Percentiles rank a stretch among this genome's conserved stretches.
These are phyloP conservation scores for Polypterus bichir DNA, from an alignment of 2,113 vertebrate species.

Conservation along the genomic window DNA sequence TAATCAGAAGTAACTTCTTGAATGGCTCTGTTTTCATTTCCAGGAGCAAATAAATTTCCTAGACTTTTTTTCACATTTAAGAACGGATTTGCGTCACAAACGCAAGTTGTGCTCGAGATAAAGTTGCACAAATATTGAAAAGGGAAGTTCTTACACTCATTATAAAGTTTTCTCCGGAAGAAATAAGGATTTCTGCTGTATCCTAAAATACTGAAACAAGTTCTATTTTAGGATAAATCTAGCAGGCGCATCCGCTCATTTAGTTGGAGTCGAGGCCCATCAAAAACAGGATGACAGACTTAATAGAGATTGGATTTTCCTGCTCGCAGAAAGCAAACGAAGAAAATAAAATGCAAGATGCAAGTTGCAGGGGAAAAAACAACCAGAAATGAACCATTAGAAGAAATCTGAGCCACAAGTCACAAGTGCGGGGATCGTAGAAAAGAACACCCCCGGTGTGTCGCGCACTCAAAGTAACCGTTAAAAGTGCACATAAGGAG, in stretches of 20 bases:
- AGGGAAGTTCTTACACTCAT: slow-evolving; percentile 91
- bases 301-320: slow-evolving; percentile 50
- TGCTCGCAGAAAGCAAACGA: slow-evolving; percentile 29
- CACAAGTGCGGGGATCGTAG: too few species aligned
- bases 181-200: slow-evolving; percentile 96
- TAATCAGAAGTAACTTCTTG: slow-evolving; percentile 32
- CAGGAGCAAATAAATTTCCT: slow-evolving; percentile 81
- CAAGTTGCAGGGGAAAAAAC: slow-evolving; percentile 3
- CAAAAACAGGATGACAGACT: slow-evolving; percentile 90
- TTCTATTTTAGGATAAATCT: slow-evolving; percentile 87
- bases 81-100: slow-evolving; percentile 96
- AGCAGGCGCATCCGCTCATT: slow-evolving; percentile 94
- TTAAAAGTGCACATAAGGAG: too few species aligned
- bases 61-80: slow-evolving; percentile 67
- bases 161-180: slow-evolving; percentile 92
- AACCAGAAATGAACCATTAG: too few species aligned
- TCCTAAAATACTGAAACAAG: slow-evolving; percentile 90
- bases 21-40: slow-evolving; percentile 84
- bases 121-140: slow-evolving; percentile 98
- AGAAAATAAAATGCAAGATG: too few species aligned
- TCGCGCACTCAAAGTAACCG: too few species aligned
- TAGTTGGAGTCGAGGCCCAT: slow-evolving; percentile 72
- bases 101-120: slow-evolving; percentile 93
- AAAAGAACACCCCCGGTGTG: too few species aligned
- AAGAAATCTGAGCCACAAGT: too few species aligned